Evolutionary conservation across 2,888 invertebrate genomes (phyloP).

Genomic region (Scaptomyza polygonia): DNA sequence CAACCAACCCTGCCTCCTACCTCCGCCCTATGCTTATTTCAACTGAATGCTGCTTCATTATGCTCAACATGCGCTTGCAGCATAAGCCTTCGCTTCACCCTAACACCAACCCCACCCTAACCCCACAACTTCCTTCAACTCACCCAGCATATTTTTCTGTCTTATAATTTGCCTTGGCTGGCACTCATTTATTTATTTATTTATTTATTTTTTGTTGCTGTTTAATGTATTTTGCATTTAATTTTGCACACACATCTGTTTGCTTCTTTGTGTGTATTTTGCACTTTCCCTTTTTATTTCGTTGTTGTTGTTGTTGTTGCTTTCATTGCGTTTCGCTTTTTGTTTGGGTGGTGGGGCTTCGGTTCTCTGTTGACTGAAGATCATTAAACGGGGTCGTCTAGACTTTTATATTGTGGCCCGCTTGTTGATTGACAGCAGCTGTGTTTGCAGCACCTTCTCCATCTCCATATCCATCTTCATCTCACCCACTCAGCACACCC

Average conservation of each 20-base stretch:
- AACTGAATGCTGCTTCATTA: slow-evolving; percentile 56
- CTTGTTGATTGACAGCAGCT: slow-evolving; percentile 61
- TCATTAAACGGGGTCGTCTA: slow-evolving; percentile 69
- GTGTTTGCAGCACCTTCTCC: background rate
- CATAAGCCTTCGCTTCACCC: background rate
- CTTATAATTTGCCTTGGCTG: slow-evolving; percentile 37
- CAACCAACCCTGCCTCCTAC: background rate
- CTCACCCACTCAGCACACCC: background rate
- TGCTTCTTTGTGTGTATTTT: slow-evolving; percentile 38
- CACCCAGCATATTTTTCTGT: slow-evolving; percentile 33
- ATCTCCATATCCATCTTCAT: background rate
- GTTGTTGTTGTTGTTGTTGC: too few relatives aligned
- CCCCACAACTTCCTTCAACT: background rate
- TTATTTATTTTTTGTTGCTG: slow-evolving; percentile 15
- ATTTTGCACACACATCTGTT: slow-evolving; percentile 42
- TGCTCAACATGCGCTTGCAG: slow-evolving; percentile 35
- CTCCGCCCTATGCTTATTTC: slow-evolving; percentile 15
- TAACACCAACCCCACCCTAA: too few relatives aligned
- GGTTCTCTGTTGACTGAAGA: slow-evolving; percentile 35
- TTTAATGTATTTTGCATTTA: slow-evolving; percentile 59
- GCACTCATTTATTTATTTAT: slow-evolving; percentile 60
- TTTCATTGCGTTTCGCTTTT: slow-evolving; percentile 28
- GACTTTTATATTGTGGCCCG: slow-evolving; percentile 47
- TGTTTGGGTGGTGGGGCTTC: background rate
- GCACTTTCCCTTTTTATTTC: slow-evolving; percentile 58